Percentiles rank a stretch among this genome's conserved stretches.
Evolutionary conservation across 2,113 vertebrate genomes (phyloP).

Genomic region (Pimephales promelas): DNA sequence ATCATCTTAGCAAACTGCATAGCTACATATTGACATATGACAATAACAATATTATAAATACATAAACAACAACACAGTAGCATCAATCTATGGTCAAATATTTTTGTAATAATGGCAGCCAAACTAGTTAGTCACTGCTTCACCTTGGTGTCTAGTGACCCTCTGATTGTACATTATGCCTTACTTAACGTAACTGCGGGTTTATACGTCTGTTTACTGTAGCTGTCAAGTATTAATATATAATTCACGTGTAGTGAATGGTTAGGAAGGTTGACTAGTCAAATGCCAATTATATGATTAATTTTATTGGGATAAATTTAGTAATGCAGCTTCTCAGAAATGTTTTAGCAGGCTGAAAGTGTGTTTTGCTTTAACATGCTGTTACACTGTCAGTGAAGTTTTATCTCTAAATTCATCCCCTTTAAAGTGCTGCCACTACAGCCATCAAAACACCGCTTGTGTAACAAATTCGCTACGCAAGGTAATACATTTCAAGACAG

Average conservation of each 20-base stretch:
- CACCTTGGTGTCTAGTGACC: too few species aligned
- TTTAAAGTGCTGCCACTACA: constrained; percentile 1
- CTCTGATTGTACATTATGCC: too few species aligned
- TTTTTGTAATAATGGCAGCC: too few species aligned
- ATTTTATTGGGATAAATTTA: neutral
- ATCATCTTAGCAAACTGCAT: too few species aligned
- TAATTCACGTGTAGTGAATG: neutral
- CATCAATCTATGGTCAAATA: too few species aligned
- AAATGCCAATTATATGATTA: neutral
- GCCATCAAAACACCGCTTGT: constrained; percentile 25
- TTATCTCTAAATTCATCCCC: constrained; percentile 10
- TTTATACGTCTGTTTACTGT: neutral
- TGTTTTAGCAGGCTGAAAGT: neutral
- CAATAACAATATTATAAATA: too few species aligned
- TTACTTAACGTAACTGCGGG: neutral
- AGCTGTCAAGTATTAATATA: neutral
- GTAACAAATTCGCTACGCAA: neutral
- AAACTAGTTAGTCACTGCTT: too few species aligned
- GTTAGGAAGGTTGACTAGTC: neutral
- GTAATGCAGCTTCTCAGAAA: constrained; percentile 4
- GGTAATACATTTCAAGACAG: constrained; percentile 24
- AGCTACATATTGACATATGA: too few species aligned
- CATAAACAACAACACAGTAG: too few species aligned
- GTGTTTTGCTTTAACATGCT: constrained; percentile 25
- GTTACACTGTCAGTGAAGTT: constrained; percentile 18